Percentiles rank a stretch among this genome's conserved stretches.
Evolutionary conservation across 2,113 vertebrate genomes (phyloP).

Genomic region (Lipotes vexillifer): DNA sequence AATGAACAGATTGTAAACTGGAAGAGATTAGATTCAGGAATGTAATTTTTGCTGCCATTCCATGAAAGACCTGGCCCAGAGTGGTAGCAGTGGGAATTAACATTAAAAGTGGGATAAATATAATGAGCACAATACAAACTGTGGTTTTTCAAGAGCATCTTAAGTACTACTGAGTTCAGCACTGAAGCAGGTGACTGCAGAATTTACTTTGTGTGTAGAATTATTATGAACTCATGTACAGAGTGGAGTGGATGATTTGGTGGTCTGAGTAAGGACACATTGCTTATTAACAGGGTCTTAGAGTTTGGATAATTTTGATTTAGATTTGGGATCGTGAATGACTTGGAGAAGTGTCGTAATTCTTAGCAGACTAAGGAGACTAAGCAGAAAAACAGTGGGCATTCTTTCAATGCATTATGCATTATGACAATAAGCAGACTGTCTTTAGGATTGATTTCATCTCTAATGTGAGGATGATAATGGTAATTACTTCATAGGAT

Average conservation of each 20-base stretch:
- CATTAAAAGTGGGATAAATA: not conserved
- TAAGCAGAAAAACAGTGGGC: not conserved
- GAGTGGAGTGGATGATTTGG: not conserved
- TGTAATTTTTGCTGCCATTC: not conserved
- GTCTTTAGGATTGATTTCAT: not conserved
- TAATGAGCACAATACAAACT: not conserved
- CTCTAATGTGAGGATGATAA: not conserved
- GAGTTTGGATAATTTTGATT: not conserved
- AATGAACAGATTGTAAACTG: not conserved
- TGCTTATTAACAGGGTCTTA: not conserved
- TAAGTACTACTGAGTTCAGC: not conserved
- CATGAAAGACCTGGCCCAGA: not conserved
- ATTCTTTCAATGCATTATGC: not conserved
- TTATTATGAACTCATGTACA: not conserved
- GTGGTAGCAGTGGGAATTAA: not conserved
- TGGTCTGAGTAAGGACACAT: not conserved
- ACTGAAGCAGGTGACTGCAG: not conserved
- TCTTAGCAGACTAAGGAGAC: not conserved
- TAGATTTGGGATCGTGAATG: not conserved
- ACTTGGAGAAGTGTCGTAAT: not conserved
- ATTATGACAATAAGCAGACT: not conserved
- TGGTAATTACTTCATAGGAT: not conserved
- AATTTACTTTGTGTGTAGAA: not conserved
- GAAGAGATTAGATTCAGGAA: not conserved
- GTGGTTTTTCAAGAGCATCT: not conserved